These are phyloP conservation scores for Notamacropus eugenii DNA, from an alignment of 2,797 vertebrate genomes.

Conservation along the genomic window DNA sequence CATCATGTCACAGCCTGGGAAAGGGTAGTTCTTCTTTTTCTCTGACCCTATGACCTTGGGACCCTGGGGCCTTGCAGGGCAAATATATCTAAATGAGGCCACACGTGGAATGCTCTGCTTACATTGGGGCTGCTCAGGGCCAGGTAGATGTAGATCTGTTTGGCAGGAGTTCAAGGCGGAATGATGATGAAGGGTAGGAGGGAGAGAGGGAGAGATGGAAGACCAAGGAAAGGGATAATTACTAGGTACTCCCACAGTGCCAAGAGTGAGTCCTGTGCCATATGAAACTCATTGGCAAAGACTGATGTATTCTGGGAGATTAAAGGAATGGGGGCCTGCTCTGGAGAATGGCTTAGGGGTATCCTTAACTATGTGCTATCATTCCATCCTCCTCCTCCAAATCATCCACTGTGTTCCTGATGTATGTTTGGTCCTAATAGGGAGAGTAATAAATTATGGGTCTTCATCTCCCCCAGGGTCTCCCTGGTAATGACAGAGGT, in stretches of 20 bases:
- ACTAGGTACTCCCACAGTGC: not conserved
- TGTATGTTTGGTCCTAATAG: not conserved
- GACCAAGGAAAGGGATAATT: constrained; percentile 13
- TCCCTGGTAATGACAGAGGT: not conserved
- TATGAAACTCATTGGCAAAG: not conserved
- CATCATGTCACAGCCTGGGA: constrained; percentile 1
- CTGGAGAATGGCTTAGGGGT: not conserved
- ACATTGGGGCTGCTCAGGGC: constrained; percentile 25
- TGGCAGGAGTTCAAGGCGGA: constrained; percentile 36
- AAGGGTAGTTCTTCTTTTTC: constrained; percentile 6
- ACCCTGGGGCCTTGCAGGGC: not conserved
- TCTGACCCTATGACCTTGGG: not conserved
- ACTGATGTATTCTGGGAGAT: not conserved
- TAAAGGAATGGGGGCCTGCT: not conserved
- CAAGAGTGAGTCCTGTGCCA: not conserved
- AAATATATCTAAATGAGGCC: constrained; percentile 38
- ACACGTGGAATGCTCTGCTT: constrained; percentile 43
- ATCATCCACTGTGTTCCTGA: not conserved
- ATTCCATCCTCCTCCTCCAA: not conserved
- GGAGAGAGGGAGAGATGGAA: not conserved
- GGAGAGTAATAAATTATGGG: not conserved
- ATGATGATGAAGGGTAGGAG: not conserved
- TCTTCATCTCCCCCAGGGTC: not conserved
- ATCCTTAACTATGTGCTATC: not conserved
- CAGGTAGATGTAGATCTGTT: not conserved